phyloP scores from a whole-genome alignment of 2,888 invertebrate species.

The Siphonodentalium dalli region DNA sequence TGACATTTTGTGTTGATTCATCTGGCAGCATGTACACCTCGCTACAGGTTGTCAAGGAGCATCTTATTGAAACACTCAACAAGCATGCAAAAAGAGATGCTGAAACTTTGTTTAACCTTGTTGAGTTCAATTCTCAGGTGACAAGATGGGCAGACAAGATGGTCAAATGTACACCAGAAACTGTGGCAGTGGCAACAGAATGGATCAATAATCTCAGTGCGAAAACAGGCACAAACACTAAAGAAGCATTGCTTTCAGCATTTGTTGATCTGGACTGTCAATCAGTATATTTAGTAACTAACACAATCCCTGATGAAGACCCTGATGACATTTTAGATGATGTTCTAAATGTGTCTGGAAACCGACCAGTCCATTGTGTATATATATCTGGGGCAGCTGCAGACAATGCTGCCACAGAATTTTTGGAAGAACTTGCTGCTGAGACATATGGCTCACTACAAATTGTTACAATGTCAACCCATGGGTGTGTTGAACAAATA shows the following conservation, averaged over 20 bases:
- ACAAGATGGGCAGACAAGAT: constrained; percentile 63
- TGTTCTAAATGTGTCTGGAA: constrained; percentile 43
- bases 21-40: constrained; percentile 63
- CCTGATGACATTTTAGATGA: constrained; percentile 58
- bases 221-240: constrained; percentile 63
- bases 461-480: constrained; percentile 51
- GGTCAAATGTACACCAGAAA: constrained; percentile 61
- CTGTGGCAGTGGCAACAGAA: constrained; percentile 57
- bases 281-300: constrained; percentile 61
- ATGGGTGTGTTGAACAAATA: constrained; percentile 58
- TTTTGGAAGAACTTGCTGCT: constrained; percentile 58
- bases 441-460: constrained; percentile 63
- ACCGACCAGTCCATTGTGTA: constrained; percentile 60
- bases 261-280: constrained; percentile 54
- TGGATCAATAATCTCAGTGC: constrained; percentile 59
- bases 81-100: constrained; percentile 45
- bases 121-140: constrained; percentile 63
- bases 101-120: constrained; percentile 56
- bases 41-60: constrained; percentile 61
- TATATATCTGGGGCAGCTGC: constrained; percentile 52
- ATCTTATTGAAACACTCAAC: constrained; percentile 54
- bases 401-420: constrained; percentile 52
- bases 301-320: constrained; percentile 62
- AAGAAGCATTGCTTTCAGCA: constrained; percentile 59
- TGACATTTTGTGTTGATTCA: constrained; percentile 64